Evolutionary conservation across 1,140 invertebrate species (phyloP), one percentile per base, ranked within the genome.

Genomic region (Papilio machaon): DNA sequence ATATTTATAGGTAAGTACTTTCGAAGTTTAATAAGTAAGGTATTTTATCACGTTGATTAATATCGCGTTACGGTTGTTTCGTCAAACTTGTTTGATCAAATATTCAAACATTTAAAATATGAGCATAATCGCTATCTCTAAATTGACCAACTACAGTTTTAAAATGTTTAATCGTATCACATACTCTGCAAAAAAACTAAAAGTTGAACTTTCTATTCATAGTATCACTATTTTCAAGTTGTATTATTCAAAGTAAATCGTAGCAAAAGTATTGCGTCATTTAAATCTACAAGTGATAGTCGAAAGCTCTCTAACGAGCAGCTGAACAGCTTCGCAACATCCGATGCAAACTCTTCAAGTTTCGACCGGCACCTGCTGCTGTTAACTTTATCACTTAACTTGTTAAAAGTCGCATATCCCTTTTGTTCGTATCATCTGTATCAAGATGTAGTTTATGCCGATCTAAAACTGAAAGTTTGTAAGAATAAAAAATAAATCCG

Each of bases 261-360:
- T 60, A 7, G 64, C 13, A 35, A 4, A 43, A 43, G 38, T 43
- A 15, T 13, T 35, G n/a, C 30, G n/a, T 35, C 64, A 15, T 9
- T 35, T 4, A 67, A 67, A 35, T 35, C 30, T 15, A 15, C 30
- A 70, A 35, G 30, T 70, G 30, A 35, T 38, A 70, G 10, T 70
- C n/a, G 30, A 70, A 70, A 70, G 64, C 64, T 70, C 52, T 54
- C 10, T 70, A 70, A 70, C 64, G 64, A 70, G 64, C 64, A 70
- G 64, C 64, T 70, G 64, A 30, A 70, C 4, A 70, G 30, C 30
- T 15, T 19, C 30, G 35, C 30, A 70, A 70, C 64, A 17, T 70
- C 15, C 60, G 60, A 64, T 5, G 64, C 64, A 70, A 70, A 70
- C 64, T 70, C 30, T 70, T 70, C 30, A 70, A 30, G 64, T 70